phyloP scores from a whole-genome alignment of 1,140 invertebrate species.

The Drosophila lacertosa region DNA sequence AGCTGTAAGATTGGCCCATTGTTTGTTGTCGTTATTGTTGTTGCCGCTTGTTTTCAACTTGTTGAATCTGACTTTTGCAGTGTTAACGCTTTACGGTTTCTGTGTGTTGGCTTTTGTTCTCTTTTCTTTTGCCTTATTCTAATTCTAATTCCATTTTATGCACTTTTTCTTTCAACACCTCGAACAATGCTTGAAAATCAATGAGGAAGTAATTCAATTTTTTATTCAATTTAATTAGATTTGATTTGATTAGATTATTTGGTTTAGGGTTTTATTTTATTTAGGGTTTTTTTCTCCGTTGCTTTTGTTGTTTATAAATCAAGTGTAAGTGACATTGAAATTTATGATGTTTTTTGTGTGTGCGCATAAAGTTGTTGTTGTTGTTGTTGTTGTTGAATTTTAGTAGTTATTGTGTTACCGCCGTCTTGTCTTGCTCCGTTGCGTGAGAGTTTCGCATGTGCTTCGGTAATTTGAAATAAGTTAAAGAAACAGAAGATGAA shows the following conservation, averaged over 20 bases:
- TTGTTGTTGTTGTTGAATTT: conserved; percentile 23
- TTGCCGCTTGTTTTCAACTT: conserved; percentile 29
- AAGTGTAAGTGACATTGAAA: conserved; percentile 81
- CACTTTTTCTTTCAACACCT: conserved; percentile 61
- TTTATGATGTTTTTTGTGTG: conserved; percentile 56
- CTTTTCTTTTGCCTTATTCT: conserved; percentile 21
- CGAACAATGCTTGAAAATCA: conserved; percentile 55
- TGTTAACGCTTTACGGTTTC: conserved; percentile 49
- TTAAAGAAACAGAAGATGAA: too few relatives aligned
- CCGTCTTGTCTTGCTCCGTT: conserved; percentile 59
- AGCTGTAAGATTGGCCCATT: conserved; percentile 34
- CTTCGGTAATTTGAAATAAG: conserved; percentile 53
- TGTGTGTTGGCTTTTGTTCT: conserved; percentile 36
- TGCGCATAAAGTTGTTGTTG: conserved; percentile 4
- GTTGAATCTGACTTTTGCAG: conserved; percentile 33
- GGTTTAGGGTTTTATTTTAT: conserved; percentile 1
- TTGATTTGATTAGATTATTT: conserved; percentile 22
- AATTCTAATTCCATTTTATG: conserved; percentile 23
- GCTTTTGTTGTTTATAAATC: conserved; percentile 62
- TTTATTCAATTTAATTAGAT: conserved; percentile 47
- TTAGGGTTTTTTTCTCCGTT: conserved; percentile 14
- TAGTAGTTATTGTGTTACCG: conserved; percentile 14
- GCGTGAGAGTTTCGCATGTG: conserved; percentile 76
- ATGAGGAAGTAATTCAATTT: conserved; percentile 78
- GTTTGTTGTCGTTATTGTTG: conserved; percentile 17